phyloP scores from a whole-genome alignment of 2,113 vertebrate genomes.

The Hystrix brachyura region DNA sequence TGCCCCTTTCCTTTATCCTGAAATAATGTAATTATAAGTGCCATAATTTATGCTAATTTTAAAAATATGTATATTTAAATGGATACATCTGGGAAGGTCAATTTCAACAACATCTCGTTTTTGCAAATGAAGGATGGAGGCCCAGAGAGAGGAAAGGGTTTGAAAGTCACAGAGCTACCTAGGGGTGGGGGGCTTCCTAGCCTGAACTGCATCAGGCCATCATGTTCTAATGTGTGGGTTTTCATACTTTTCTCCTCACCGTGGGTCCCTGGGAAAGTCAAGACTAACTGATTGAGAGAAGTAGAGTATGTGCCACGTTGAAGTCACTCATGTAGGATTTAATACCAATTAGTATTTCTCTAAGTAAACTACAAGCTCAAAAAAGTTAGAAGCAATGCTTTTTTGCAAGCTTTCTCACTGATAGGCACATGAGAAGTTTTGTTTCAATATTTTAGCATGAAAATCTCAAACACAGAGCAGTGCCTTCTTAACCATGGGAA shows the following conservation, averaged over 20 bases:
- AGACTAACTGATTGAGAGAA: neutral
- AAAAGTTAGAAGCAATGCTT: neutral
- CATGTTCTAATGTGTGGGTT: neutral
- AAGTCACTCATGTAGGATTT: neutral
- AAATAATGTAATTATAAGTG: neutral
- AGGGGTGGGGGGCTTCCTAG: neutral
- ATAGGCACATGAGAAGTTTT: neutral
- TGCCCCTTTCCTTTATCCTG: neutral
- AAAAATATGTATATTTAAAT: conserved; percentile 20
- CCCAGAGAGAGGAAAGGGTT: neutral
- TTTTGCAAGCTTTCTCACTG: neutral
- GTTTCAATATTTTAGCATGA: neutral
- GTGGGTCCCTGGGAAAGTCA: neutral
- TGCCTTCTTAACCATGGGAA: neutral
- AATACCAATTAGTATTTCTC: neutral
- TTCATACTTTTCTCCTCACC: neutral
- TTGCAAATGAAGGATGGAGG: neutral
- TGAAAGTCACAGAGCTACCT: neutral
- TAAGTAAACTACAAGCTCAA: neutral
- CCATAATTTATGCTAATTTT: neutral
- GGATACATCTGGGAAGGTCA: neutral
- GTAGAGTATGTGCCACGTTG: neutral
- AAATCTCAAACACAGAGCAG: neutral
- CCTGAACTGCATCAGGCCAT: neutral
- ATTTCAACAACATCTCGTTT: neutral